Evolutionary conservation across 2,113 vertebrate species (phyloP).

Genomic region (Neofelis nebulosa): DNA sequence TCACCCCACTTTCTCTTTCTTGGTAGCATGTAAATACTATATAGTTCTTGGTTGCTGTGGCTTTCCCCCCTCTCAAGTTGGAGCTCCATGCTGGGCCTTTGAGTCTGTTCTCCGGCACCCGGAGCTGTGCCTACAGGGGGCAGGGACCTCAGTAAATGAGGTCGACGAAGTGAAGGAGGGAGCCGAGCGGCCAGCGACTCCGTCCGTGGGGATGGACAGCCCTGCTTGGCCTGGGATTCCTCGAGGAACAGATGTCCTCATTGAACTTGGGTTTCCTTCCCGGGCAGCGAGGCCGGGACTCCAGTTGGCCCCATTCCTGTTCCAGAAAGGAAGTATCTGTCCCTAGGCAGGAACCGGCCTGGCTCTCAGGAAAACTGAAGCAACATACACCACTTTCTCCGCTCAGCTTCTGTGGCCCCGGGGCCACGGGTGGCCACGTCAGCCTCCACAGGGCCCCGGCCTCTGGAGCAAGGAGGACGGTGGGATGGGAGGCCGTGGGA

Average conservation of each 20-base stretch:
- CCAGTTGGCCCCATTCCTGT: slow-evolving; percentile 38
- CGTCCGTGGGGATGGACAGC: rapidly evolving
- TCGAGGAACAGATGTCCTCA: neutral
- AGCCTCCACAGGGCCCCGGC: neutral
- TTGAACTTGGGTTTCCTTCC: neutral
- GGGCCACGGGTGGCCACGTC: neutral
- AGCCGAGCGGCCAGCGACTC: neutral
- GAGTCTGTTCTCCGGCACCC: neutral
- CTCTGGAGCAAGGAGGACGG: neutral
- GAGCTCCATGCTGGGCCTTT: neutral
- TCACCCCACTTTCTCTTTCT: neutral
- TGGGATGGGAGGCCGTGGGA: neutral
- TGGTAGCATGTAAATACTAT: neutral
- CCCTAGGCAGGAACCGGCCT: neutral
- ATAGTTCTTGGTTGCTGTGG: too few relatives aligned
- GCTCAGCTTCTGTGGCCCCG: neutral
- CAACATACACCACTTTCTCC: neutral
- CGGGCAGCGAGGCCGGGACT: slow-evolving; percentile 6
- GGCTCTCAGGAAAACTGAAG: neutral
- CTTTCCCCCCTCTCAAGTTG: neutral
- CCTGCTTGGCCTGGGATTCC: neutral
- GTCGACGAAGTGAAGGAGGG: neutral
- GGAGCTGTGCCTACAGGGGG: neutral
- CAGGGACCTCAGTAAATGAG: neutral
- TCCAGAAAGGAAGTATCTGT: neutral